A percentile compares a stretch with the other conserved stretches of the same genome.
Conservation (phyloP, 2,113 vertebrate genomes). For the Synodontis membranacea region DNA sequence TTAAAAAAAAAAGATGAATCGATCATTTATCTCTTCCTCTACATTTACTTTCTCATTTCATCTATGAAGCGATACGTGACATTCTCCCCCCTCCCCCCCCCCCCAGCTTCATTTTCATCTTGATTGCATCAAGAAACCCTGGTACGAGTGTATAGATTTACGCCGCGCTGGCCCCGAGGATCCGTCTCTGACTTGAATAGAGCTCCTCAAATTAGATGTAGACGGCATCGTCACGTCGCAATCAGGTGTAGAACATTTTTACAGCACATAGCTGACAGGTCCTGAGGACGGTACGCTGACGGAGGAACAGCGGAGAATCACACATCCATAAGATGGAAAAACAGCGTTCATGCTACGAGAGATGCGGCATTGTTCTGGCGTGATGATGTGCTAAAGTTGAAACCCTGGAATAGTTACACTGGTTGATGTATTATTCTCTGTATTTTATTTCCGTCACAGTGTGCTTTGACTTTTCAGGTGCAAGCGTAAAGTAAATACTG, state of each 20-base stretch:
- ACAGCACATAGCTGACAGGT: constrained; percentile 44
- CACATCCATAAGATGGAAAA: background rate
- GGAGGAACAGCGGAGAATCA: background rate
- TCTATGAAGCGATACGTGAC: background rate
- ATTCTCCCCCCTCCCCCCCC: background rate
- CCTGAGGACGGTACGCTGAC: background rate
- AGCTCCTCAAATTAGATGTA: constrained; percentile 7
- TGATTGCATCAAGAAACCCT: background rate
- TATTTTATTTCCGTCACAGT: background rate
- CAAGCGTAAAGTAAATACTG: too few species aligned
- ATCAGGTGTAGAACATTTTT: constrained; percentile 8
- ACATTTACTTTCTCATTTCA: too few species aligned
- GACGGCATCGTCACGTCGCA: background rate
- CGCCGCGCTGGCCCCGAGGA: background rate
- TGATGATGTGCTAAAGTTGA: background rate
- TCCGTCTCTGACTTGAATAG: background rate
- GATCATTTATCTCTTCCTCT: background rate
- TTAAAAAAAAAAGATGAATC: background rate
- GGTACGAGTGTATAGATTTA: background rate
- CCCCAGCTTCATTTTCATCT: background rate
- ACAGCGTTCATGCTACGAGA: background rate
- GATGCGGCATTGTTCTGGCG: background rate
- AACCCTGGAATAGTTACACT: too few species aligned
- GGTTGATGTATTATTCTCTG: background rate
- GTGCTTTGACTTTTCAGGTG: background rate